Percentiles rank a stretch among this genome's conserved stretches.
Conservation (phyloP, 1,140 invertebrate species). For the Aradophagus sp. region DNA sequence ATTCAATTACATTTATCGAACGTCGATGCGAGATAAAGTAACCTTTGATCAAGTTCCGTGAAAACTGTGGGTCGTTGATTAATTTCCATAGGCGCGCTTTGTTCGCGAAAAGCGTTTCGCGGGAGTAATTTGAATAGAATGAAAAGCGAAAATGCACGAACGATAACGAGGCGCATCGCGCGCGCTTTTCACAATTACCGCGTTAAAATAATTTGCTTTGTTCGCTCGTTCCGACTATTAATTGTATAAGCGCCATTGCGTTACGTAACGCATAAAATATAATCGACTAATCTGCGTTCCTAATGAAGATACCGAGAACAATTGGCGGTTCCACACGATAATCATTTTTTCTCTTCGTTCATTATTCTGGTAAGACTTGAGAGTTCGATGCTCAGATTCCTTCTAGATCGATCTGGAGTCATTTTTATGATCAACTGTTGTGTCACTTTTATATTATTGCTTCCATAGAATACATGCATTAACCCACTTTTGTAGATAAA, state of each 20-base stretch:
- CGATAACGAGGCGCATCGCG: too few species aligned
- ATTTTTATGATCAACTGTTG: too few species aligned
- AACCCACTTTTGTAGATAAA: too few species aligned
- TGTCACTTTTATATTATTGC: too few species aligned
- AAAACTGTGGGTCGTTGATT: too few species aligned
- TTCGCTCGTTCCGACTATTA: neutral
- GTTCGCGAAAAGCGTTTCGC: neutral
- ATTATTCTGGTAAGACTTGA: too few species aligned
- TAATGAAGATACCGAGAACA: constrained; percentile 15
- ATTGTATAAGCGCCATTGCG: constrained; percentile 16
- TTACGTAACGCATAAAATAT: constrained; percentile 15
- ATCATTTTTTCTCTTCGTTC: constrained; percentile 2
- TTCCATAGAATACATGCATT: too few species aligned
- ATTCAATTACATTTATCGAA: too few species aligned
- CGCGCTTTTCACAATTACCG: neutral
- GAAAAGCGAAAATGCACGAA: neutral
- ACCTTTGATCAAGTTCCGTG: neutral
- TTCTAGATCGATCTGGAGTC: neutral
- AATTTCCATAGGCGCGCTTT: neutral
- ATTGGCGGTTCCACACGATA: constrained; percentile 12
- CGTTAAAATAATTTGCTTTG: constrained; percentile 5
- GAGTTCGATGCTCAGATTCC: neutral
- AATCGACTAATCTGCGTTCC: constrained; percentile 13
- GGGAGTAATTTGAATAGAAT: constrained; percentile 12
- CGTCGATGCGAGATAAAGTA: too few species aligned